These are phyloP conservation scores for Trichomalopsis sarcophagae DNA, from an alignment of 1,140 invertebrate species.

Conservation along the genomic window DNA sequence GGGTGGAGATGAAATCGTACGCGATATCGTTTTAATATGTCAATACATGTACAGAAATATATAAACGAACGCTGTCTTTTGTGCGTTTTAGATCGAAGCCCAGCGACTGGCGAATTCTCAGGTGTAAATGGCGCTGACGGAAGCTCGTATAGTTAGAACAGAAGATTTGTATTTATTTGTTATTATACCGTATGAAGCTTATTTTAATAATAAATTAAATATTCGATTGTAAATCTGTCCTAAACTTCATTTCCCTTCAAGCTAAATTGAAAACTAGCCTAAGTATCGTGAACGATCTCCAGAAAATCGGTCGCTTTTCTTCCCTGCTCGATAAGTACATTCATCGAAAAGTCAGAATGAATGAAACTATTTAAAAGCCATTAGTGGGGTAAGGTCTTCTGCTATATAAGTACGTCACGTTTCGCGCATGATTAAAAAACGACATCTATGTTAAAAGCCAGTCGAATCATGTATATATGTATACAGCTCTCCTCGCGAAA, in stretches of 20 bases:
- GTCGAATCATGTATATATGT: too few species aligned
- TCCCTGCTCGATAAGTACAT: too few species aligned
- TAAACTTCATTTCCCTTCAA: too few species aligned
- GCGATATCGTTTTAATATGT: too few species aligned
- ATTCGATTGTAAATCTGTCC: neutral
- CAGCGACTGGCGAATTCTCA: conserved; percentile 15
- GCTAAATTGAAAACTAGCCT: too few species aligned
- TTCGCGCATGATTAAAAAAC: neutral
- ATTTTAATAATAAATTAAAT: conserved; percentile 33
- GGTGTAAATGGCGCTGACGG: neutral
- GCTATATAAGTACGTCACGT: too few species aligned
- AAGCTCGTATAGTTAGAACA: neutral
- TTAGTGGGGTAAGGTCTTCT: neutral
- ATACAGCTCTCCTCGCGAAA: too few species aligned
- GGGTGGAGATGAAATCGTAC: too few species aligned
- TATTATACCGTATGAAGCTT: conserved; percentile 12
- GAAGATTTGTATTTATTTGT: conserved; percentile 12
- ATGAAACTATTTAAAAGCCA: neutral
- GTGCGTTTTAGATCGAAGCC: conserved; percentile 56
- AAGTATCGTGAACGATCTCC: too few species aligned
- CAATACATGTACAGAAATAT: too few species aligned
- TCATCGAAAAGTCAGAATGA: neutral
- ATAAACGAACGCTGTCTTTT: neutral
- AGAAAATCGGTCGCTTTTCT: too few species aligned
- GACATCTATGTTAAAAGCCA: neutral